phyloP scores from a whole-genome alignment of 2,888 invertebrate genomes.

The Parasteatoda lunata region DNA sequence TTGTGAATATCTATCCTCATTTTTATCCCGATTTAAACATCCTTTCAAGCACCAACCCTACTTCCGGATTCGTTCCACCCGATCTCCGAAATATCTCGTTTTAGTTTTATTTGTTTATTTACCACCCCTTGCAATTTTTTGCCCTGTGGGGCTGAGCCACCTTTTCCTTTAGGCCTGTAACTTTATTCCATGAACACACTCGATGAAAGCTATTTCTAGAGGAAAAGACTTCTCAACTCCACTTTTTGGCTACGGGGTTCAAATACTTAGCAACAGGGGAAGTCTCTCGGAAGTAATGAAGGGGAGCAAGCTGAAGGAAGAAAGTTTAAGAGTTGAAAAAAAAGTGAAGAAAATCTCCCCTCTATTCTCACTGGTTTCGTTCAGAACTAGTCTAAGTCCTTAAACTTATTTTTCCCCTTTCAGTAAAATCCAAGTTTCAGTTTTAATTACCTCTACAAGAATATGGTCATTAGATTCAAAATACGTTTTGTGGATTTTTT shows the following conservation, averaged over 20 bases:
- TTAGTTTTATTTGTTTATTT: conserved; percentile 46
- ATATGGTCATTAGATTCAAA: no score
- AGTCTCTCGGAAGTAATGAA: conserved; percentile 54
- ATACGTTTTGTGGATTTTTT: no score
- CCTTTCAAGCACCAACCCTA: conserved; percentile 8
- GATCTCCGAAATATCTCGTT: conserved; percentile 40
- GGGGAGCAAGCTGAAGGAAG: conserved; percentile 9
- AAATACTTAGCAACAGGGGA: conserved; percentile 51
- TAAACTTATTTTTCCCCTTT: no score
- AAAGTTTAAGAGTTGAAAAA: conserved; percentile 8
- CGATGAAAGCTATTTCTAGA: conserved; percentile 61
- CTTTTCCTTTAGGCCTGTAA: background rate
- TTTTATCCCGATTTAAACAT: conserved; percentile 15
- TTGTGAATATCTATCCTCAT: conserved; percentile 22
- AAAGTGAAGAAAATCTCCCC: background rate
- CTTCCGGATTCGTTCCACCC: conserved; percentile 36
- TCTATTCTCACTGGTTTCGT: background rate
- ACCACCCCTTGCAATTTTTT: background rate
- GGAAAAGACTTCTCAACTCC: conserved; percentile 25
- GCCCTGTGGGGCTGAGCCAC: background rate
- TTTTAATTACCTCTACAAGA: no score
- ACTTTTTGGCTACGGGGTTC: conserved; percentile 58
- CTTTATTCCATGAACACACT: conserved; percentile 42
- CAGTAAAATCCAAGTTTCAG: no score
- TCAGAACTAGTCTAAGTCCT: no score